Conservation (phyloP, 2,888 invertebrate species). For the Lepeophtheirus nordmannii region DNA sequence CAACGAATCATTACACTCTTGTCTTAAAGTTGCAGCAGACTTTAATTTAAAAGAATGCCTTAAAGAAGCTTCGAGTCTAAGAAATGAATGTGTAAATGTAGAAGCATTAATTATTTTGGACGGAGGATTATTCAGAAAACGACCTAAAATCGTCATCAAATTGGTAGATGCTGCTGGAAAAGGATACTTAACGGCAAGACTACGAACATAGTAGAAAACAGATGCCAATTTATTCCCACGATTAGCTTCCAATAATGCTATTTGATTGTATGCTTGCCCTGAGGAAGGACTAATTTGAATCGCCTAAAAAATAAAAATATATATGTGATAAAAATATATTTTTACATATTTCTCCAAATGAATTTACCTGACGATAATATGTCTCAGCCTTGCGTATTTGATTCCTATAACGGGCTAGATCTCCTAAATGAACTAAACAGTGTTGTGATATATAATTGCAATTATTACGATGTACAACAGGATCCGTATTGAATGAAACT, state of each 20-base stretch:
- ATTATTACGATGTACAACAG: constrained; percentile 34
- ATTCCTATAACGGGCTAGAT: constrained; percentile 65
- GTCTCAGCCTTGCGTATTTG: constrained; percentile 64
- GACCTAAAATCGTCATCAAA: constrained; percentile 50
- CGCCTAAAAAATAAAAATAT: constrained; percentile 41
- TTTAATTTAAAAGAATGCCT: constrained; percentile 43
- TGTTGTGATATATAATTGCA: constrained; percentile 70
- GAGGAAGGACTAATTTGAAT: constrained; percentile 54
- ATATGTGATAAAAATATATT: neutral
- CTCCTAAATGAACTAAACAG: constrained; percentile 73
- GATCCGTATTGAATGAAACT: neutral
- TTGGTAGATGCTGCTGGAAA: constrained; percentile 70
- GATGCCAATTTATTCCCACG: constrained; percentile 63
- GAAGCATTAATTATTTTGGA: neutral
- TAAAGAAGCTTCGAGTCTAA: constrained; percentile 47
- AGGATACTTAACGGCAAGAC: constrained; percentile 64
- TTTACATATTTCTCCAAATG: neutral
- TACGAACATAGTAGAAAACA: constrained; percentile 69
- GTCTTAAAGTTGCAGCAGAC: constrained; percentile 46
- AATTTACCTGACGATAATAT: constrained; percentile 49
- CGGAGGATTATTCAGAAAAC: too few relatives aligned
- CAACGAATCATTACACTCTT: constrained; percentile 50
- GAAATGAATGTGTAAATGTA: constrained; percentile 34
- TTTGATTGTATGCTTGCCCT: constrained; percentile 78
- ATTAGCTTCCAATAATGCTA: constrained; percentile 61